phyloP scores from a whole-genome alignment of 2,888 invertebrate genomes.

The Calliscelio sp. region DNA sequence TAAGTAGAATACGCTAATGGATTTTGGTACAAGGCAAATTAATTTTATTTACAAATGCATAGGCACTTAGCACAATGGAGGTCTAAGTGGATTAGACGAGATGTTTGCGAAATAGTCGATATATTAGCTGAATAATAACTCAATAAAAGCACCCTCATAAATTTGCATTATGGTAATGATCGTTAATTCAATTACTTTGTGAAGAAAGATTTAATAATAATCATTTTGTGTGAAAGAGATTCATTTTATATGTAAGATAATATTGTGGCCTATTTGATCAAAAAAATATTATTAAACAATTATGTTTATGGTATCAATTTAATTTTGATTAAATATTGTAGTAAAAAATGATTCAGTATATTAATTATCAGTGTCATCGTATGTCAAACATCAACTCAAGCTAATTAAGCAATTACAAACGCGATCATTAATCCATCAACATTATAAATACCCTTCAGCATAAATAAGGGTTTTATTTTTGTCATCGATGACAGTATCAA shows the following conservation, averaged over 20 bases:
- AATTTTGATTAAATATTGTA: too few species aligned
- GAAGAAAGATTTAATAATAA: not conserved
- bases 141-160: slow-evolving; percentile 27
- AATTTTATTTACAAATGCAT: slow-evolving; percentile 21
- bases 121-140: slow-evolving; percentile 14
- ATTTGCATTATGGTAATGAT: slow-evolving; percentile 15
- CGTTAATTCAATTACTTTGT: not conserved
- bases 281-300: too few species aligned
- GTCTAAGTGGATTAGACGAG: slow-evolving; percentile 29
- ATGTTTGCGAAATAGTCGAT: slow-evolving; percentile 24
- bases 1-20: not conserved
- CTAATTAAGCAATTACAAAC: slow-evolving; percentile 7
- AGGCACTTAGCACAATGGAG: slow-evolving; percentile 13
- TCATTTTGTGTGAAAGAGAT: too few species aligned
- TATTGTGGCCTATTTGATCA: too few species aligned
- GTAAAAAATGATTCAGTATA: too few species aligned
- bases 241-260: too few species aligned
- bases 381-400: not conserved
- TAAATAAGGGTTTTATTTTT: not conserved
- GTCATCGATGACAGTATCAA: too few species aligned
- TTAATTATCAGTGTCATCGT: not conserved
- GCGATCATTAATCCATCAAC: not conserved
- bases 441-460: not conserved
- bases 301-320: too few species aligned
- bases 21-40: not conserved